Percentiles rank a stretch among this genome's conserved stretches.
These are phyloP conservation scores for Heliconius charithonia DNA, from an alignment of 2,888 invertebrate species.

Conservation along the genomic window DNA sequence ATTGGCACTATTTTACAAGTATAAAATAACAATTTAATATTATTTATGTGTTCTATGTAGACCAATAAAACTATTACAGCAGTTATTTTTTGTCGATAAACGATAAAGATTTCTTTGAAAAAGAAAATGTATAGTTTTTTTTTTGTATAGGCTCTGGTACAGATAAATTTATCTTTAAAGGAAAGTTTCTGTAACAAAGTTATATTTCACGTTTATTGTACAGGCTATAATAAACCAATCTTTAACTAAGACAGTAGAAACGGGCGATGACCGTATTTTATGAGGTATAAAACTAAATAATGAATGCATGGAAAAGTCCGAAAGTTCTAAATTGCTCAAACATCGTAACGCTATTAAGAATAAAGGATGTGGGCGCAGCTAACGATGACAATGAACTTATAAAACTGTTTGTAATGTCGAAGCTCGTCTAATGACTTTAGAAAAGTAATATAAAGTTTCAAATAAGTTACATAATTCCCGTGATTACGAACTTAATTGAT, in stretches of 20 bases:
- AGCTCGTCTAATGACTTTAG: slow-evolving; percentile 21
- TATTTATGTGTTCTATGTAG: too few relatives aligned
- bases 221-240: slow-evolving; percentile 54
- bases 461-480: background rate
- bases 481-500: background rate
- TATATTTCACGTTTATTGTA: slow-evolving; percentile 52
- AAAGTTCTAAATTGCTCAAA: slow-evolving; percentile 38
- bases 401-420: slow-evolving; percentile 34
- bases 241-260: slow-evolving; percentile 45
- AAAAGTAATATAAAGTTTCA: slow-evolving; percentile 6
- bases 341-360: slow-evolving; percentile 41
- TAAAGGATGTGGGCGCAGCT: slow-evolving; percentile 39
- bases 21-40: background rate
- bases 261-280: slow-evolving; percentile 36
- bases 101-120: background rate
- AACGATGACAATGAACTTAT: slow-evolving; percentile 44
- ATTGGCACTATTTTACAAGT: background rate
- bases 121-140: too few relatives aligned
- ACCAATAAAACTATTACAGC: background rate
- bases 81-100: background rate
- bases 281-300: slow-evolving; percentile 43
- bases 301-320: slow-evolving; percentile 35
- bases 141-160: background rate
- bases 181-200: slow-evolving; percentile 54
- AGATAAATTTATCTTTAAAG: background rate